These are phyloP conservation scores for Neoaliturus tenellus DNA, from an alignment of 2,888 invertebrate genomes.

Conservation along the genomic window DNA sequence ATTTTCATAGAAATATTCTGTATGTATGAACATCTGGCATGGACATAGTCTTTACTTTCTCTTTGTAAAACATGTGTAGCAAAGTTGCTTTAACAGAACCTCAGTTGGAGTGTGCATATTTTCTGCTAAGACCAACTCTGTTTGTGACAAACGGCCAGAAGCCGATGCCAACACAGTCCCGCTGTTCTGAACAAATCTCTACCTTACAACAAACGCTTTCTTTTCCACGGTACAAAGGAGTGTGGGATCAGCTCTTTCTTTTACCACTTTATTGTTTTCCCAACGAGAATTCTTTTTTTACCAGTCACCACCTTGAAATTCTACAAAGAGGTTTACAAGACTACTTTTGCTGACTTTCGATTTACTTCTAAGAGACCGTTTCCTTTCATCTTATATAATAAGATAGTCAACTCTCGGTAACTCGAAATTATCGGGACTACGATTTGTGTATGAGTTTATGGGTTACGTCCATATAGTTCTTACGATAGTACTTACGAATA, in stretches of 20 bases:
- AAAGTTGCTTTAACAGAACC: too few species aligned
- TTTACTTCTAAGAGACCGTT: not conserved
- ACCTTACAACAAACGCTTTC: conserved; percentile 32
- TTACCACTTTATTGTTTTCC: conserved; percentile 2
- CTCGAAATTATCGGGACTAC: too few species aligned
- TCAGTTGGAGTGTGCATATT: too few species aligned
- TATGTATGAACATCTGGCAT: too few species aligned
- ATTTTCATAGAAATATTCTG: too few species aligned
- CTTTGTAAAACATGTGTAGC: too few species aligned
- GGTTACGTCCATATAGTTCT: too few species aligned
- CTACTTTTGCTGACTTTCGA: not conserved
- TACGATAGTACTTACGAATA: too few species aligned
- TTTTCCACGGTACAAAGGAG: not conserved
- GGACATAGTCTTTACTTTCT: too few species aligned
- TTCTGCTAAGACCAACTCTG: not conserved
- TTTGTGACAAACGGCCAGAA: not conserved
- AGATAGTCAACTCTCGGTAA: too few species aligned
- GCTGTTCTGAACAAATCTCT: conserved; percentile 19
- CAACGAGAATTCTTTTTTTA: not conserved
- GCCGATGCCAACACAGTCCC: conserved; percentile 5
- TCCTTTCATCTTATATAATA: too few species aligned
- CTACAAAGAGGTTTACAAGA: not conserved
- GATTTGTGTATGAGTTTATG: too few species aligned
- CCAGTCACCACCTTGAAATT: not conserved
- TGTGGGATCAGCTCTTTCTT: conserved; percentile 25